These are phyloP conservation scores for Acanthornis magna DNA, from an alignment of 2,797 vertebrate species.

Conservation along the genomic window DNA sequence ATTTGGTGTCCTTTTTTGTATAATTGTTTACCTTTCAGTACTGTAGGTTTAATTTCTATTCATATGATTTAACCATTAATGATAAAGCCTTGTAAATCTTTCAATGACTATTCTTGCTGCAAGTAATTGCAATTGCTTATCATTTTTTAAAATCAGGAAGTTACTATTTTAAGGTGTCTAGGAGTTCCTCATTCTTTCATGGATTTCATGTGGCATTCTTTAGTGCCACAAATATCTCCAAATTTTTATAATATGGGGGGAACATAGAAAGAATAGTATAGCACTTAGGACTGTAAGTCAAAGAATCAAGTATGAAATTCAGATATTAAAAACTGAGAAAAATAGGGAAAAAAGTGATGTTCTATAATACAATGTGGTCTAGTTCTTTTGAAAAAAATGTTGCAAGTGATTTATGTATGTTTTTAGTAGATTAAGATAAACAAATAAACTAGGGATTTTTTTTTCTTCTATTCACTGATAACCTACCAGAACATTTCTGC, in stretches of 20 bases:
- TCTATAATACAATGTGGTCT: not conserved
- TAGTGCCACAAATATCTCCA: not conserved
- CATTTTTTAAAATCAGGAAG: not conserved
- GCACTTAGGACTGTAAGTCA: not conserved
- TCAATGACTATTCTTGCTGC: not conserved
- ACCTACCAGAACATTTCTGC: not conserved
- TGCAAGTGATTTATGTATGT: not conserved
- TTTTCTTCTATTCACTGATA: not conserved
- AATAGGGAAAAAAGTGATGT: accelerated
- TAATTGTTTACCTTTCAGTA: not conserved
- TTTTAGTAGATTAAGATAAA: not conserved
- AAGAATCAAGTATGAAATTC: not conserved
- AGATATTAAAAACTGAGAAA: not conserved
- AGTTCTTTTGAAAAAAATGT: not conserved
- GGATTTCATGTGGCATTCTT: not conserved
- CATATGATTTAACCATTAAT: not conserved
- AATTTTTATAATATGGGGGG: not conserved
- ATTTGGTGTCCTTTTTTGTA: not conserved
- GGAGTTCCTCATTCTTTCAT: not conserved
- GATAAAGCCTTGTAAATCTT: not conserved
- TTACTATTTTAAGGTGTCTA: not conserved
- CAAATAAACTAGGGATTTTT: not conserved
- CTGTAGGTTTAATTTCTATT: not conserved
- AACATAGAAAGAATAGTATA: not conserved
- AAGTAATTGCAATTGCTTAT: not conserved